Evolutionary conservation across 2,113 vertebrate genomes (phyloP).

Genomic region (Scomber colias): DNA sequence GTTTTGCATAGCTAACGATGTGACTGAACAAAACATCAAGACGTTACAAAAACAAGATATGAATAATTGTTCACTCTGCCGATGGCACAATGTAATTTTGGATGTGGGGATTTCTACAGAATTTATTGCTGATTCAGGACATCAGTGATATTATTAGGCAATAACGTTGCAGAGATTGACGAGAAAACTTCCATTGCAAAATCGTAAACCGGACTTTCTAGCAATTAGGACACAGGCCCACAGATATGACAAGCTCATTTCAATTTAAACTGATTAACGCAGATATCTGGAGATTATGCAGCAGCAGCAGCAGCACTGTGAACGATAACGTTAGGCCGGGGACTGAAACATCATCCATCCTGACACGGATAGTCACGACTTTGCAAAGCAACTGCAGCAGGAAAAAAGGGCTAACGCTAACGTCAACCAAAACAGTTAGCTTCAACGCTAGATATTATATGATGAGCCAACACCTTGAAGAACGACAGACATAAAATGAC

Average conservation of each 20-base stretch:
- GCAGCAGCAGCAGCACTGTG: not conserved
- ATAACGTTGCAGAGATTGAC: not conserved
- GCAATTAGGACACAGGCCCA: not conserved
- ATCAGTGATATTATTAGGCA: not conserved
- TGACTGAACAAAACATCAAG: not conserved
- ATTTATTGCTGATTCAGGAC: not conserved
- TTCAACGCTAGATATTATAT: not conserved
- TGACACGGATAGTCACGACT: constrained; percentile 76
- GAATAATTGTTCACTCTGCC: not conserved
- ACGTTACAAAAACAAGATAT: not conserved
- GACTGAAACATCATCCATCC: constrained; percentile 52
- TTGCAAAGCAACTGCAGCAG: constrained; percentile 22
- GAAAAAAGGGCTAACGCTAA: constrained; percentile 26
- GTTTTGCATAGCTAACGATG: not conserved
- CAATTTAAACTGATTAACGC: not conserved
- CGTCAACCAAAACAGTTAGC: not conserved
- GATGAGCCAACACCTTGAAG: not conserved
- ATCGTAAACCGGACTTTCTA: not conserved
- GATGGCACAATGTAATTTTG: not conserved
- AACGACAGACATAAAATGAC: not conserved
- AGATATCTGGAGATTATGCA: not conserved
- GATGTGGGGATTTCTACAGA: not conserved
- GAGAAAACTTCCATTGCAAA: constrained; percentile 39
- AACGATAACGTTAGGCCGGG: constrained; percentile 59
- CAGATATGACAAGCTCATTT: not conserved